Evolutionary conservation across 2,797 vertebrate species (phyloP).

Genomic region (Arvicola amphibius): DNA sequence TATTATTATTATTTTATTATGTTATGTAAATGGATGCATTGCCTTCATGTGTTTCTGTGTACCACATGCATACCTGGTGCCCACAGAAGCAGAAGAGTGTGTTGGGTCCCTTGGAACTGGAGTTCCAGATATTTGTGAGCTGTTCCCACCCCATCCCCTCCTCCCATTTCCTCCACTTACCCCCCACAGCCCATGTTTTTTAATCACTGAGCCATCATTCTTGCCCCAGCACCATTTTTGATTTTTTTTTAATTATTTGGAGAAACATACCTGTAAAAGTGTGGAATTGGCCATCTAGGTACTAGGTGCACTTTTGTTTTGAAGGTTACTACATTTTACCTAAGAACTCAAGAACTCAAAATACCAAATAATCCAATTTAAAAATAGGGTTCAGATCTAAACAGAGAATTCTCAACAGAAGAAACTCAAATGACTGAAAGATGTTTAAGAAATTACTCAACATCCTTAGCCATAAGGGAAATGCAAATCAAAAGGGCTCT

Average conservation of each 20-base stretch:
- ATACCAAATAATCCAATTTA: no score
- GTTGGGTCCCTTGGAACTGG: not conserved
- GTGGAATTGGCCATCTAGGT: not conserved
- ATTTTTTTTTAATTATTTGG: not conserved
- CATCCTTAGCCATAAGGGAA: no score
- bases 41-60: not conserved
- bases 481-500: no score
- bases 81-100: not conserved
- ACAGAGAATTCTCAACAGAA: no score
- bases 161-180: no score
- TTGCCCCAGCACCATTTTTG: not conserved
- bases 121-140: not conserved
- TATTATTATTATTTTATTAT: not conserved
- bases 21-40: not conserved
- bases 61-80: not conserved
- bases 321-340: slow-evolving; percentile 23
- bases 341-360: no score
- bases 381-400: no score
- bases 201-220: not conserved
- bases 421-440: no score
- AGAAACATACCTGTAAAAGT: not conserved
- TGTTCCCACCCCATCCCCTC: no score
- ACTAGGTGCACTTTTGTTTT: not conserved
- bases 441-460: no score
- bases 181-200: not conserved